Conservation (phyloP, 2,113 vertebrate genomes). For the Phaethon lepturus region DNA sequence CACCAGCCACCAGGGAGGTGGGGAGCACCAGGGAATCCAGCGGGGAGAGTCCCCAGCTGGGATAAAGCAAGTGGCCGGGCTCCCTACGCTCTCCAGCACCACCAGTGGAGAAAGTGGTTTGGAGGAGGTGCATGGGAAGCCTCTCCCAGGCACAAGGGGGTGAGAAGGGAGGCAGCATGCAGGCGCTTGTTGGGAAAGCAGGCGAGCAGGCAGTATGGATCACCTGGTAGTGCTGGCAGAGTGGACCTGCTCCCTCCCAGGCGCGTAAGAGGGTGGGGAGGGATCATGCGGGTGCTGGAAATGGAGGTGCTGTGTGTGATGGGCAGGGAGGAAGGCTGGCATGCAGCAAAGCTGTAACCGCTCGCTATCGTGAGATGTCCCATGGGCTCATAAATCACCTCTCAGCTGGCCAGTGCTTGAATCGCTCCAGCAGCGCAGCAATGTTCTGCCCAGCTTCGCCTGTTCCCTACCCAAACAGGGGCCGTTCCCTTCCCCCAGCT, state of each 20-base stretch:
- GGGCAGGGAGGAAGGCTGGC: neutral
- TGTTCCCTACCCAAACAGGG: neutral
- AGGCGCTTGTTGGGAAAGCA: neutral
- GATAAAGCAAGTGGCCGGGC: neutral
- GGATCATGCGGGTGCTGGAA: neutral
- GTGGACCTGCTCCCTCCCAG: neutral
- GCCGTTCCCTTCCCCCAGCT: neutral
- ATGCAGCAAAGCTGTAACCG: neutral
- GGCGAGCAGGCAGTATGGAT: neutral
- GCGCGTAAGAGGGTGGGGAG: neutral
- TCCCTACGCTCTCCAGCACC: fast-evolving
- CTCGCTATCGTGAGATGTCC: neutral
- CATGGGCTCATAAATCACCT: neutral
- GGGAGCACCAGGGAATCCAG: neutral
- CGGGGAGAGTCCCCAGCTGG: neutral
- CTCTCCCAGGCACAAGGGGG: neutral
- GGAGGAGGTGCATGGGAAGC: neutral
- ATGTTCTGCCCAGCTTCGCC: neutral
- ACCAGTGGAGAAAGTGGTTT: neutral
- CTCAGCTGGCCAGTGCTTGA: neutral
- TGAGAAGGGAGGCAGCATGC: neutral
- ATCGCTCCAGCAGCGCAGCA: neutral
- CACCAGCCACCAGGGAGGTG: neutral
- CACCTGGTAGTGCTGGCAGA: fast-evolving
- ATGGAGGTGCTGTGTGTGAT: neutral